A percentile compares a stretch with the other conserved stretches of the same genome.
Conservation (phyloP, 2,888 invertebrate species). For the Trachelus stipa region DNA sequence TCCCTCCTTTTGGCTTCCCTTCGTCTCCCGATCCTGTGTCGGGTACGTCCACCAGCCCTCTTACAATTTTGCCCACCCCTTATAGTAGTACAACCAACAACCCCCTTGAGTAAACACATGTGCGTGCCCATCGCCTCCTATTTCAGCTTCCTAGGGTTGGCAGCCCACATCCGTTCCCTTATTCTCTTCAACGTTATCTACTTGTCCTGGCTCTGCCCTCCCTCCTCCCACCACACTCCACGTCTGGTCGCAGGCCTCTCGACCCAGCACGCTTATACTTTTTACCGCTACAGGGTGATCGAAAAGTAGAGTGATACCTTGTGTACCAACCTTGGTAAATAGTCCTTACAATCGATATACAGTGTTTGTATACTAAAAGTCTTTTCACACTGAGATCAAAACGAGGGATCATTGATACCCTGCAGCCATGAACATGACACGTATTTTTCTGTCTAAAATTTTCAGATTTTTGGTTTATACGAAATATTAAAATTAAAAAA, state of each 20-base stretch:
- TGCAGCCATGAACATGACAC: background rate
- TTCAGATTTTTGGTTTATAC: background rate
- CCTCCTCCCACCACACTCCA: background rate
- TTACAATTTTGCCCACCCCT: background rate
- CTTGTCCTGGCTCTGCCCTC: background rate
- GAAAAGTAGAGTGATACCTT: background rate
- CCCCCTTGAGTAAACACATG: conserved; percentile 34
- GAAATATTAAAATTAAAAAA: background rate
- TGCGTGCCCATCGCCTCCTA: conserved; percentile 28
- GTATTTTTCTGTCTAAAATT: background rate
- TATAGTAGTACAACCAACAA: background rate
- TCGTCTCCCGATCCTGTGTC: background rate
- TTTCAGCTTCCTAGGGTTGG: conserved; percentile 20
- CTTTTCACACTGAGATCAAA: background rate
- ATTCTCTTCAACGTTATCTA: background rate
- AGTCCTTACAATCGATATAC: background rate
- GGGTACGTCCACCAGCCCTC: background rate
- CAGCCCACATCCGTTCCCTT: conserved; percentile 16
- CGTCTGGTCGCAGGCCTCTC: conserved; percentile 28
- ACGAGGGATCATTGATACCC: background rate
- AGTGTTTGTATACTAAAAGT: background rate
- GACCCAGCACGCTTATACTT: background rate
- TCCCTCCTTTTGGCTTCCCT: background rate
- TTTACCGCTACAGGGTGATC: background rate
- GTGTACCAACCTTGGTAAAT: background rate